phyloP scores from a whole-genome alignment of 2,888 invertebrate genomes.

The Agrenia bidenticulata region DNA sequence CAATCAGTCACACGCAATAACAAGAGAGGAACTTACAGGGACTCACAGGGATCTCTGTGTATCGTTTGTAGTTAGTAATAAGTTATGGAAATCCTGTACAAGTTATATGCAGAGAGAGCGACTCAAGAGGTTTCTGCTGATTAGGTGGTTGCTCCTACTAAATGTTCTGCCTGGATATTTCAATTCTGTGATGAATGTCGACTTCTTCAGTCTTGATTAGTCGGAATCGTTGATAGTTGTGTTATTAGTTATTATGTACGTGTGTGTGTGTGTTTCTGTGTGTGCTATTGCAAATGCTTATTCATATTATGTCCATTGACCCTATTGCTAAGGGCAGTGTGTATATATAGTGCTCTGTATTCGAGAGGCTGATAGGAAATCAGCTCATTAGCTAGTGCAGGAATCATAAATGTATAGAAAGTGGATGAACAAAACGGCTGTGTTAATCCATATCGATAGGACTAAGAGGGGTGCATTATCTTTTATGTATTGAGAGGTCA shows the following conservation, averaged over 20 bases:
- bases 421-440: no score
- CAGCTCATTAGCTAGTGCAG: no score
- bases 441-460: no score
- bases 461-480: no score
- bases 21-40: slow-evolving; percentile 6
- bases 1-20: slow-evolving; percentile 18
- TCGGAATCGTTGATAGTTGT: not conserved
- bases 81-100: not conserved
- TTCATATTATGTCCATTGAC: slow-evolving; percentile 43
- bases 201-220: slow-evolving; percentile 5
- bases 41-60: no score
- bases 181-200: not conserved
- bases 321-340: no score
- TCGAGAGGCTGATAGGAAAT: no score
- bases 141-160: not conserved
- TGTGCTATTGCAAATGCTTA: slow-evolving; percentile 39
- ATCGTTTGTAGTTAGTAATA: slow-evolving; percentile 8
- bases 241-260: no score
- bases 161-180: no score
- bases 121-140: slow-evolving; percentile 7
- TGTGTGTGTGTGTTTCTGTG: no score
- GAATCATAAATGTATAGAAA: no score
- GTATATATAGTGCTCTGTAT: no score
- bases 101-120: not conserved
- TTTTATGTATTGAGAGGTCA: slow-evolving; percentile 15